Conservation (phyloP, 1,140 invertebrate species). For the Dufourea novaeangliae region DNA sequence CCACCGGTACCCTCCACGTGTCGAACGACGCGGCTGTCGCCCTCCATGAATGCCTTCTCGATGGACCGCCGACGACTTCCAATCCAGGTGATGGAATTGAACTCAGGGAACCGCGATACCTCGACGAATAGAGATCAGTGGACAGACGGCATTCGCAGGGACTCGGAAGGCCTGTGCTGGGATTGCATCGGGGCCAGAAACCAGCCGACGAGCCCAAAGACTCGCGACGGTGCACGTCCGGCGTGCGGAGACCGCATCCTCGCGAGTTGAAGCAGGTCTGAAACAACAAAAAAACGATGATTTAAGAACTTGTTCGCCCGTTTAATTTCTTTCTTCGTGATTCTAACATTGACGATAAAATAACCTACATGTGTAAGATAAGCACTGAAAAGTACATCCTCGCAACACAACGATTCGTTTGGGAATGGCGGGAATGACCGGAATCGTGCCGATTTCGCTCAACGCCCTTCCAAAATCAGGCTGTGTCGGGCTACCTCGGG, state of each 20-base stretch:
- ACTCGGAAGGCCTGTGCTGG: conserved; percentile 71
- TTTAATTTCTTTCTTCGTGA: too few relatives aligned
- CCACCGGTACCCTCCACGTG: conserved; percentile 74
- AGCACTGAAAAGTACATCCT: too few relatives aligned
- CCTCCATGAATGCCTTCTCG: conserved; percentile 78
- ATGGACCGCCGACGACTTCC: conserved; percentile 75
- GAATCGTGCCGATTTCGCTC: too few relatives aligned
- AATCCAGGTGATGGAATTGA: conserved; percentile 78
- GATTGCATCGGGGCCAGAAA: conserved; percentile 74
- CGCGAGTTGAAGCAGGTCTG: conserved; percentile 73
- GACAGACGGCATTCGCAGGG: conserved; percentile 79
- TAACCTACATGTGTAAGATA: too few relatives aligned
- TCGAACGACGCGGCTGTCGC: conserved; percentile 78
- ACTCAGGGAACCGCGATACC: conserved; percentile 79
- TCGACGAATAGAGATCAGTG: conserved; percentile 73
- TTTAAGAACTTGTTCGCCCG: not conserved
- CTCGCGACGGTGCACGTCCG: conserved; percentile 75
- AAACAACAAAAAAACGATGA: conserved; percentile 9
- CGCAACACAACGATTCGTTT: too few relatives aligned
- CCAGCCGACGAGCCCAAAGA: conserved; percentile 73
- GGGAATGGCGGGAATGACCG: too few relatives aligned
- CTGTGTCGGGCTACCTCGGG: too few relatives aligned
- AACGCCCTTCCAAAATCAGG: too few relatives aligned
- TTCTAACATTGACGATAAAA: not conserved
- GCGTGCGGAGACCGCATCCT: conserved; percentile 74